These are phyloP conservation scores for Clarias laeviceps DNA, from an alignment of 2,797 vertebrate species.

Conservation along the genomic window DNA sequence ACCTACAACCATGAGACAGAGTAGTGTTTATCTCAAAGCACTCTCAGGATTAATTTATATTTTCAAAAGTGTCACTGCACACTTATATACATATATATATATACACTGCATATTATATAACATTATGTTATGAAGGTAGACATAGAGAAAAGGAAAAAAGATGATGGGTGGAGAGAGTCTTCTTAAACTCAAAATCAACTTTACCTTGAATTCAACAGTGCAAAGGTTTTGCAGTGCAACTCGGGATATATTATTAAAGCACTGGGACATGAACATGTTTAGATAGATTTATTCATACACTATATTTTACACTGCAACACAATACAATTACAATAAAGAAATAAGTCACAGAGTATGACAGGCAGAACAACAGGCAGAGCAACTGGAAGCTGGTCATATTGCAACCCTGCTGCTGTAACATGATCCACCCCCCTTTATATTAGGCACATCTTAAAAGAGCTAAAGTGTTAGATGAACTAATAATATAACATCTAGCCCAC, in stretches of 20 bases:
- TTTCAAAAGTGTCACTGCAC: not conserved
- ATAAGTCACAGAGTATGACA: not conserved
- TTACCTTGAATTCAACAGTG: not conserved
- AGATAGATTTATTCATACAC: not conserved
- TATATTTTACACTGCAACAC: not conserved
- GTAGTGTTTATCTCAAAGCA: not conserved
- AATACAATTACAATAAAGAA: not conserved
- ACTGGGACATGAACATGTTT: not conserved
- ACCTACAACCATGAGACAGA: not conserved
- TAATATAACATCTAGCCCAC: slow-evolving; percentile 1
- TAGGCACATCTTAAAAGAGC: not conserved
- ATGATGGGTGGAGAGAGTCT: not conserved
- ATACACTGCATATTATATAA: too few species aligned
- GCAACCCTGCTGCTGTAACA: not conserved
- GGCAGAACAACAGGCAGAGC: not conserved
- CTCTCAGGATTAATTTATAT: not conserved
- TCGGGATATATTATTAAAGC: not conserved
- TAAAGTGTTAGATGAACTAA: not conserved
- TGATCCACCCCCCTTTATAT: not conserved
- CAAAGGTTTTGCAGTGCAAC: not conserved
- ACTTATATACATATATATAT: not conserved
- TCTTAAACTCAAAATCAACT: not conserved
- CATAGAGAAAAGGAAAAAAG: not conserved
- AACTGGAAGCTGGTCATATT: not conserved
- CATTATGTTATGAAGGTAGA: not conserved